phyloP scores from a whole-genome alignment of 2,113 vertebrate species.

The Misgurnus mizolepis region DNA sequence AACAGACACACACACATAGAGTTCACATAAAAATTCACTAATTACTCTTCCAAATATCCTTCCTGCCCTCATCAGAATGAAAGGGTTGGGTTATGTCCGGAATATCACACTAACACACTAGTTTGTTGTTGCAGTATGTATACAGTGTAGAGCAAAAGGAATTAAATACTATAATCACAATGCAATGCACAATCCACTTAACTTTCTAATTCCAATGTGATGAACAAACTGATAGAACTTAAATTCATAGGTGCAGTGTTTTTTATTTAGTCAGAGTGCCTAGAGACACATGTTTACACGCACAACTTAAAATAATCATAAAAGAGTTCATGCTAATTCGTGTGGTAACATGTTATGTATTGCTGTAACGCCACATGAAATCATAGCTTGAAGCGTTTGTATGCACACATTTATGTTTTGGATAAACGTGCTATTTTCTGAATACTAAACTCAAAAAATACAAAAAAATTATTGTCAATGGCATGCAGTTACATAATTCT shows the following conservation, averaged over 20 bases:
- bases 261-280: too few relatives aligned
- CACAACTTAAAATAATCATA: too few relatives aligned
- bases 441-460: background rate
- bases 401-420: background rate
- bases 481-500: conserved; percentile 22
- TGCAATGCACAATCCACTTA: too few relatives aligned
- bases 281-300: too few relatives aligned
- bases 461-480: background rate
- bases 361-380: background rate
- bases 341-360: too few relatives aligned
- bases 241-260: too few relatives aligned
- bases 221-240: too few relatives aligned
- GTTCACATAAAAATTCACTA: conserved; percentile 19
- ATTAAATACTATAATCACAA: too few relatives aligned
- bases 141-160: background rate
- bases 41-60: conserved; percentile 34
- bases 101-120: background rate
- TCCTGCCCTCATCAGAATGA: conserved; percentile 10
- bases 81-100: background rate
- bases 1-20: conserved; percentile 22
- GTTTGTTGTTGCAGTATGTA: background rate
- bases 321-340: too few relatives aligned
- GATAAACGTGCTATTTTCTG: background rate
- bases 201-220: too few relatives aligned
- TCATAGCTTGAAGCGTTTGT: background rate